Percentiles rank a stretch among this genome's conserved stretches.
These are phyloP conservation scores for Epizoanthus ramosus DNA, from an alignment of 92 coral and sea anemone genomes.

Conservation along the genomic window DNA sequence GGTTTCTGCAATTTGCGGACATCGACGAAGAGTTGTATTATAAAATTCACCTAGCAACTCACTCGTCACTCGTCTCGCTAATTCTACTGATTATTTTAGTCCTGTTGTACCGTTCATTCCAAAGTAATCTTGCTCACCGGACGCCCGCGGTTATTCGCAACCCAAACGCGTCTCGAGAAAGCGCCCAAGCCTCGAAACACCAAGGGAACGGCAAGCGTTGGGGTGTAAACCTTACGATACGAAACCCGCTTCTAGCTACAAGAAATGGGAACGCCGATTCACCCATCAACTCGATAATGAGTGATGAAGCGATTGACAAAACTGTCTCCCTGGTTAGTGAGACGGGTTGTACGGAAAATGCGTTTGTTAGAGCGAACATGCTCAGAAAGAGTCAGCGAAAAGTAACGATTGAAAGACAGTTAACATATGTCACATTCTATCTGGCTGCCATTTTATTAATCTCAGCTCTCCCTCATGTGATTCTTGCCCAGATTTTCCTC, in stretches of 20 bases:
- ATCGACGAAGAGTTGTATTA: conserved; percentile 22
- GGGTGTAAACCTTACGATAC: not conserved
- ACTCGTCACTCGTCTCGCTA: conserved; percentile 30
- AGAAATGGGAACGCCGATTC: not conserved
- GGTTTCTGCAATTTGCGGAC: conserved; percentile 21
- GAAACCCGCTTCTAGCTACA: conserved; percentile 11
- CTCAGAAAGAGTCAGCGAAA: conserved; percentile 35
- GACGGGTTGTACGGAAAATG: not conserved
- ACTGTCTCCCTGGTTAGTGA: not conserved
- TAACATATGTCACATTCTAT: conserved; percentile 36
- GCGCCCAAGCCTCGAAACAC: not conserved
- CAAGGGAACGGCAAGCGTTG: conserved; percentile 14
- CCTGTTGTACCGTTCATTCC: conserved; percentile 26
- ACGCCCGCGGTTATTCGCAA: not conserved
- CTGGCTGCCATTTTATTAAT: conserved; percentile 28
- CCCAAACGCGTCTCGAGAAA: not conserved
- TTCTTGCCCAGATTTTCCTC: conserved; percentile 25
- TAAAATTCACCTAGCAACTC: conserved; percentile 35
- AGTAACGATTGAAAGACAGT: conserved; percentile 18
- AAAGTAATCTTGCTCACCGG: conserved; percentile 22
- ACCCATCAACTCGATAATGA: not conserved
- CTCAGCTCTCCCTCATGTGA: conserved; percentile 34
- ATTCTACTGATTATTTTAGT: conserved; percentile 26
- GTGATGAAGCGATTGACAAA: conserved; percentile 18
- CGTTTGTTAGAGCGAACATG: conserved; percentile 8